Evolutionary conservation across 1,140 invertebrate genomes (phyloP).

Genomic region (Lucilia sericata): DNA sequence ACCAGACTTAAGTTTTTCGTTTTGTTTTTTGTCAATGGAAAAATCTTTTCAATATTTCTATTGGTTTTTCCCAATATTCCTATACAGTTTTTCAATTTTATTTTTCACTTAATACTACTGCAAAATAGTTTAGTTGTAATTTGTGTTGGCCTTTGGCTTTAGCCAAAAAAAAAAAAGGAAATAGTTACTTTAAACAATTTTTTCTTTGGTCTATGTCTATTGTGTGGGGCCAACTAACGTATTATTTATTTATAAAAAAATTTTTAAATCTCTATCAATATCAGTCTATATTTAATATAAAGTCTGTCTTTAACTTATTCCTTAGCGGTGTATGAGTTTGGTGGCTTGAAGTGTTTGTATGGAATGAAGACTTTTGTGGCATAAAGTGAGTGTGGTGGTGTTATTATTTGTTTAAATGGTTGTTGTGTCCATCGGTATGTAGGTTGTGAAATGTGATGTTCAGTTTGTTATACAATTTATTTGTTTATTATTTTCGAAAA

Average conservation of each 20-base stretch:
- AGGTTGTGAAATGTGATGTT: constrained; percentile 6
- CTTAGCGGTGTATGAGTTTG: neutral
- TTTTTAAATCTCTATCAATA: constrained; percentile 36
- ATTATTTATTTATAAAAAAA: neutral
- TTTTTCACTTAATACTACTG: neutral
- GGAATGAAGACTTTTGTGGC: neutral
- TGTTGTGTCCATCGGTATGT: neutral
- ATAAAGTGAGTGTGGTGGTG: constrained; percentile 4
- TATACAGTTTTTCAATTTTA: neutral
- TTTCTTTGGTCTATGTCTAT: neutral
- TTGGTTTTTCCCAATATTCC: neutral
- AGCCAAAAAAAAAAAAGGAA: neutral
- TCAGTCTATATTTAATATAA: neutral
- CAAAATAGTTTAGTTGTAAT: constrained; percentile 31
- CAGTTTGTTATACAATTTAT: constrained; percentile 12
- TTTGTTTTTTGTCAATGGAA: neutral
- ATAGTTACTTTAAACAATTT: neutral
- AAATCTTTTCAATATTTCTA: neutral
- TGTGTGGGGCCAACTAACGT: neutral
- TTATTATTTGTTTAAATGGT: neutral
- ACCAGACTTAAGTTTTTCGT: neutral
- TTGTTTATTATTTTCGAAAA: neutral
- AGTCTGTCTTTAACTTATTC: neutral
- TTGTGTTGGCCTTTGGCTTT: constrained; percentile 34
- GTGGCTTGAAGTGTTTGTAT: too few species aligned